Conservation (phyloP, 2,888 invertebrate species). For the Coleophora deauratella region DNA sequence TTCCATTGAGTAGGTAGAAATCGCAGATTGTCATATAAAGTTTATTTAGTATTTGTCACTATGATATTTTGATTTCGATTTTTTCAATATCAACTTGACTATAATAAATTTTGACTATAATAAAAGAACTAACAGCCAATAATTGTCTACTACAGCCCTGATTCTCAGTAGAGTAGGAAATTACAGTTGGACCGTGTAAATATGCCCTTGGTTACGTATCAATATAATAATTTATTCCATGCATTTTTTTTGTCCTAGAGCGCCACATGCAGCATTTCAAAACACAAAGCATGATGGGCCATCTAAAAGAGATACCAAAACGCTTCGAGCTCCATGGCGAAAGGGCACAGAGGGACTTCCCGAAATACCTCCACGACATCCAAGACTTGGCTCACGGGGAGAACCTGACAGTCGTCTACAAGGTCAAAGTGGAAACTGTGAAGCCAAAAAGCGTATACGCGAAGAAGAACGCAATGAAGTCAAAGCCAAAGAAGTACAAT, state of each 20-base stretch:
- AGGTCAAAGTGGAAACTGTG: slow-evolving; percentile 39
- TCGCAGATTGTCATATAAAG: too few species aligned
- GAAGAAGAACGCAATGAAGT: slow-evolving; percentile 25
- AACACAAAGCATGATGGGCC: slow-evolving; percentile 11
- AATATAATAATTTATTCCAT: too few species aligned
- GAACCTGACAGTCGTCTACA: slow-evolving; percentile 41
- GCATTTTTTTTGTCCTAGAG: slow-evolving; percentile 20
- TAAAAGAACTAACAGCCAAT: too few species aligned
- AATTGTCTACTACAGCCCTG: too few species aligned
- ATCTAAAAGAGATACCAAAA: slow-evolving; percentile 40
- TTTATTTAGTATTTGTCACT: too few species aligned
- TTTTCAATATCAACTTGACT: too few species aligned
- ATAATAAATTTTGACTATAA: too few species aligned
- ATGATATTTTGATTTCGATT: too few species aligned
- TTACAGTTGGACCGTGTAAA: too few species aligned
- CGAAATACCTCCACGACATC: slow-evolving; percentile 38
- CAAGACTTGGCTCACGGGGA: slow-evolving; percentile 35
- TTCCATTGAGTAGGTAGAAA: too few species aligned
- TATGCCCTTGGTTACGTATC: too few species aligned
- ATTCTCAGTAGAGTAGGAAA: too few species aligned
- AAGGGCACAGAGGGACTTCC: slow-evolving; percentile 33
- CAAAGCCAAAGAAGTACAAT: slow-evolving; percentile 47
- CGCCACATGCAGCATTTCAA: slow-evolving; percentile 21
- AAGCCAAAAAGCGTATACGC: slow-evolving; percentile 18
- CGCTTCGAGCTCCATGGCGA: slow-evolving; percentile 38